phyloP scores from a whole-genome alignment of 2,113 vertebrate genomes.

The Felis catus region DNA sequence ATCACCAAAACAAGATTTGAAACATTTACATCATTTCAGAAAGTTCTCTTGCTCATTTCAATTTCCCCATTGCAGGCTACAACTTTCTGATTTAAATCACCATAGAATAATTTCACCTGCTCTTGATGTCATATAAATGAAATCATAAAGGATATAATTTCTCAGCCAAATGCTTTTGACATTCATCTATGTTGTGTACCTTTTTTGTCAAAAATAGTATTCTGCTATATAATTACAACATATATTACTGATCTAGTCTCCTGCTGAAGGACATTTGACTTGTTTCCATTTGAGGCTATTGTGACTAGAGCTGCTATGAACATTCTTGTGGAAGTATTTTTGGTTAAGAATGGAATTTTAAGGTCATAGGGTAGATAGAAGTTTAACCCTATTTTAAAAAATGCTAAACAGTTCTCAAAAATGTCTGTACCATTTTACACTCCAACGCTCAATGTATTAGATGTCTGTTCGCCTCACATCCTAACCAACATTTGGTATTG shows the following conservation, averaged over 20 bases:
- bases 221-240: background rate
- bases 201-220: slow-evolving; percentile 3
- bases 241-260: slow-evolving; percentile 22
- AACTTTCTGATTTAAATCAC: background rate
- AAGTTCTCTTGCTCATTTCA: background rate
- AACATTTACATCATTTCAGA: background rate
- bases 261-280: slow-evolving; percentile 14
- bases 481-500: slow-evolving; percentile 49
- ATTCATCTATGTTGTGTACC: background rate
- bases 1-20: background rate
- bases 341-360: slow-evolving; percentile 32
- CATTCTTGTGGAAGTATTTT: slow-evolving; percentile 45
- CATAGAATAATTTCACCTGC: background rate
- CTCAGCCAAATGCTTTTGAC: background rate
- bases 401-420: slow-evolving; percentile 50
- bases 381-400: slow-evolving; percentile 35
- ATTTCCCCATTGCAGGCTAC: background rate
- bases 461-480: slow-evolving; percentile 38
- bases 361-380: background rate
- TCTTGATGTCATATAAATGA: background rate
- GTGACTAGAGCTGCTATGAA: background rate
- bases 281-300: slow-evolving; percentile 9
- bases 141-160: background rate
- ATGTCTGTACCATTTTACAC: slow-evolving; percentile 27
- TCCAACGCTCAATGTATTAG: background rate